phyloP scores from a whole-genome alignment of 2,113 vertebrate genomes.

The Thamnophis sirtalis region DNA sequence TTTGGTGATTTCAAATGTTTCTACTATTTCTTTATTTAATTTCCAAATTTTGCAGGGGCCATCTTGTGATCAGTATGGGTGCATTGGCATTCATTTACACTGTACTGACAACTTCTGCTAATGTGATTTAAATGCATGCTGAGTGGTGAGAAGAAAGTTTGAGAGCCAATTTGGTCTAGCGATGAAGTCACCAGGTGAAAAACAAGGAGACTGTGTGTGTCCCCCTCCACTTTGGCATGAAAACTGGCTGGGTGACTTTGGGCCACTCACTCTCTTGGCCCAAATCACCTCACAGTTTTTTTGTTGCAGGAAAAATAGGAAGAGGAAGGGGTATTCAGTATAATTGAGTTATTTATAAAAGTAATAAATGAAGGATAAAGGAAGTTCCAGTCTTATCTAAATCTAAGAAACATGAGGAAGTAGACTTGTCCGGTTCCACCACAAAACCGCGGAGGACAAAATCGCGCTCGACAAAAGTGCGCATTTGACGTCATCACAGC shows the following conservation, averaged over 20 bases:
- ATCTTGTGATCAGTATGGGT: neutral
- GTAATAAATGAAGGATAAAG: neutral
- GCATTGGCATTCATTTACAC: neutral
- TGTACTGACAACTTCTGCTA: neutral
- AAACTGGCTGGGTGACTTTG: neutral
- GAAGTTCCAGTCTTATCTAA: neutral
- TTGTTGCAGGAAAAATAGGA: neutral
- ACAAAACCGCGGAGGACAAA: too few relatives aligned
- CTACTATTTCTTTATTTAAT: neutral
- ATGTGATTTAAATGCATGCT: neutral
- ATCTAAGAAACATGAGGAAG: neutral
- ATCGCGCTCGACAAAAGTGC: too few relatives aligned
- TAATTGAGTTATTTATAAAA: neutral
- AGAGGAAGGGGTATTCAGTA: neutral
- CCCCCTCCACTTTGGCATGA: neutral
- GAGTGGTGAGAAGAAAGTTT: neutral
- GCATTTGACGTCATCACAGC: too few relatives aligned
- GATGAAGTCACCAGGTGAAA: neutral
- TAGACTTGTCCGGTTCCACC: neutral
- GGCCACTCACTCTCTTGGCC: neutral
- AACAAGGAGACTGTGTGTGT: neutral
- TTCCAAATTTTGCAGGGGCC: neutral
- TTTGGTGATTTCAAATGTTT: neutral
- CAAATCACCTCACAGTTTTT: neutral
- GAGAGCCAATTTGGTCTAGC: neutral